Conservation (phyloP, 2,888 invertebrate genomes). For the Alitta virens region DNA sequence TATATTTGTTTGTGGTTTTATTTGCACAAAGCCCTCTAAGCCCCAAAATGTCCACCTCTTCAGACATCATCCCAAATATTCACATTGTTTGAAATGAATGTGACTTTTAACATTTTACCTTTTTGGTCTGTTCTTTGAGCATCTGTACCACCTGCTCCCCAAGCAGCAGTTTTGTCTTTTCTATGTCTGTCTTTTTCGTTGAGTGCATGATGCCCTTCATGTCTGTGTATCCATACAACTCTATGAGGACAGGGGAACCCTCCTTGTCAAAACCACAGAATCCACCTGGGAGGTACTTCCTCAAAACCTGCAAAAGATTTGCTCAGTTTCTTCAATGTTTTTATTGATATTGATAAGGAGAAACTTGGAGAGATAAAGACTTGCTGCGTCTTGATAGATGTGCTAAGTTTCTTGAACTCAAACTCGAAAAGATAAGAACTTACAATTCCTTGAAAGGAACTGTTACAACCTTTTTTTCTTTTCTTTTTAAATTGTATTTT, state of each 20-base stretch:
- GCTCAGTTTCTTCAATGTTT: not conserved
- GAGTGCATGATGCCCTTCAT: conserved; percentile 32
- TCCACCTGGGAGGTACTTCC: conserved; percentile 22
- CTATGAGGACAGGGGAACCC: conserved; percentile 21
- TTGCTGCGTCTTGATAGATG: not conserved
- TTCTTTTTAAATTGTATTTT: no score
- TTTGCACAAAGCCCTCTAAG: no score
- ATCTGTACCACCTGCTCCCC: conserved; percentile 23
- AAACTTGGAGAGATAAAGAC: not conserved
- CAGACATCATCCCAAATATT: no score
- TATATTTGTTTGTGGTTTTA: no score
- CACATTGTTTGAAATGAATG: no score
- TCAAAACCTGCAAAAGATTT: conserved; percentile 11
- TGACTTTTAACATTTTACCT: no score
- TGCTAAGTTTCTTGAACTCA: no score
- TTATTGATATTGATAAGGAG: no score
- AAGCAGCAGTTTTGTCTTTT: conserved; percentile 26
- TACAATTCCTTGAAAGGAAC: no score
- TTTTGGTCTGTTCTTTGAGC: conserved; percentile 44
- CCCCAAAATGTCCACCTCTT: no score
- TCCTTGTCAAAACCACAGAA: conserved; percentile 25
- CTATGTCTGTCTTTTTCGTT: conserved; percentile 23
- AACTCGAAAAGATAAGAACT: no score
- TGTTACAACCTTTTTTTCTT: no score
- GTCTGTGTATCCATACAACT: conserved; percentile 21